These are phyloP conservation scores for Clistopyga incitator DNA, from an alignment of 2,888 invertebrate genomes.

Conservation along the genomic window DNA sequence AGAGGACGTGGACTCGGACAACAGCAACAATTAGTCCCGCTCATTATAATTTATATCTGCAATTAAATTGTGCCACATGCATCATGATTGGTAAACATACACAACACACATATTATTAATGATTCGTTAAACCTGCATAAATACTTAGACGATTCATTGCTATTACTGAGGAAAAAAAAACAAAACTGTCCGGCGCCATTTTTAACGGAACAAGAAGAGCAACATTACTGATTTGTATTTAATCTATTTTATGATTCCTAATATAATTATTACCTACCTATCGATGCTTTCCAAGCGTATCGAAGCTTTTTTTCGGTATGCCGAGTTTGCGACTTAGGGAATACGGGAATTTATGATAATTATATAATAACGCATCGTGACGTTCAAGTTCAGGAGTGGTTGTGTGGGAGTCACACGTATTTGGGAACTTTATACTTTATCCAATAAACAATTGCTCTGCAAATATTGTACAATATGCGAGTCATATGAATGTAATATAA, in stretches of 20 bases:
- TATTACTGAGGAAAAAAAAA: conserved; percentile 44
- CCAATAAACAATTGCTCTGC: conserved; percentile 78
- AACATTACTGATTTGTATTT: conserved; percentile 78
- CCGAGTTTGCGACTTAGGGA: conserved; percentile 48
- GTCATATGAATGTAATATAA: conserved; percentile 83
- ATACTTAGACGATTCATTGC: conserved; percentile 71
- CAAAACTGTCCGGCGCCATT: conserved; percentile 65
- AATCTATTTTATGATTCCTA: conserved; percentile 82
- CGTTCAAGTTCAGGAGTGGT: conserved; percentile 62
- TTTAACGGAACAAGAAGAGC: conserved; percentile 45
- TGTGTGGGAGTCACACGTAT: conserved; percentile 68
- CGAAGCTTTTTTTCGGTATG: conserved; percentile 38
- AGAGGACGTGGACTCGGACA: conserved; percentile 88
- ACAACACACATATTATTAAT: conserved; percentile 75
- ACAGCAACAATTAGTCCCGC: conserved; percentile 79
- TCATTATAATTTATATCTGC: conserved; percentile 77
- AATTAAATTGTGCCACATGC: conserved; percentile 81
- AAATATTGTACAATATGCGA: conserved; percentile 82
- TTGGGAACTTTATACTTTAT: conserved; percentile 75
- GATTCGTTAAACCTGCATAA: conserved; percentile 78
- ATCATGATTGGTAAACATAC: conserved; percentile 79
- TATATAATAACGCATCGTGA: conserved; percentile 58
- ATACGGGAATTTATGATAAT: conserved; percentile 56
- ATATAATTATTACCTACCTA: conserved; percentile 74
- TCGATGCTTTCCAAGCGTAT: conserved; percentile 75